Evolutionary conservation across 2,888 invertebrate genomes (phyloP).

Genomic region (Nymphalis polychloros): DNA sequence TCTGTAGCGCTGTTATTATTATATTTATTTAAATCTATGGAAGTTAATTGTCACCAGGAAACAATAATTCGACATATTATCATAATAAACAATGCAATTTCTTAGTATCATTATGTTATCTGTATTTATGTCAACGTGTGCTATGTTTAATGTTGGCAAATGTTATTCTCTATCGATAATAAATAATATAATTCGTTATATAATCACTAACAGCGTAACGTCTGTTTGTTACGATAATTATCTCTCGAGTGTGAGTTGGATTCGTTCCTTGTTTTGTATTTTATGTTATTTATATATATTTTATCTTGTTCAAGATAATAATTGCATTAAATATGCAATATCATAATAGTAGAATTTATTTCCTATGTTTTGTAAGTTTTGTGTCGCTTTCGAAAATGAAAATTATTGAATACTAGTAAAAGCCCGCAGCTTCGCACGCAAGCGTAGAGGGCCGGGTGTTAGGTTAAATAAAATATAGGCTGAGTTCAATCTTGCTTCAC

Average conservation of each 20-base stretch:
- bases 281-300: background rate
- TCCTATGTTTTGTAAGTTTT: too few species aligned
- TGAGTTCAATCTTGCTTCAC: too few species aligned
- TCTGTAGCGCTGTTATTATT: too few species aligned
- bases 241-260: background rate
- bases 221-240: conserved; percentile 1
- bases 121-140: conserved; percentile 19
- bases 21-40: conserved; percentile 1
- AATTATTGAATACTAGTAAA: too few species aligned
- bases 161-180: conserved; percentile 17
- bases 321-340: too few species aligned
- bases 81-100: conserved; percentile 20
- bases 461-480: too few species aligned
- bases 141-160: conserved; percentile 10
- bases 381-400: too few species aligned
- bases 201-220: conserved; percentile 3
- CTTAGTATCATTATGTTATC: conserved; percentile 18
- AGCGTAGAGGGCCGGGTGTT: too few species aligned
- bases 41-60: conserved; percentile 16
- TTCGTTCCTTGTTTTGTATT: conserved; percentile 1
- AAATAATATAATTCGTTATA: conserved; percentile 9
- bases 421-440: too few species aligned
- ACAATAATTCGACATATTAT: conserved; percentile 13
- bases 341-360: too few species aligned
- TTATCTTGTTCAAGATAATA: too few species aligned